These are phyloP conservation scores for Dryobotodes eremita DNA, from an alignment of 2,888 invertebrate species.

Conservation along the genomic window DNA sequence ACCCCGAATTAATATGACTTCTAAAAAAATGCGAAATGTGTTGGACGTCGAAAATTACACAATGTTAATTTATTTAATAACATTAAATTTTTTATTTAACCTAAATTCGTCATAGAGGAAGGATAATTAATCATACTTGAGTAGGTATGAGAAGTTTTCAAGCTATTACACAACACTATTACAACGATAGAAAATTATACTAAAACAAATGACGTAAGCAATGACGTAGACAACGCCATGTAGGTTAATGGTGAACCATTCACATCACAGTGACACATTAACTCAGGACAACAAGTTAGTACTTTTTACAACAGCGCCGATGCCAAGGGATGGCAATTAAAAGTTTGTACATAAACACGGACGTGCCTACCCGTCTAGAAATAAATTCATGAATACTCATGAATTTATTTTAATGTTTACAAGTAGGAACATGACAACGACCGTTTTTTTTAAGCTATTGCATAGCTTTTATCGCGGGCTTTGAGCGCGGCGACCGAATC, in stretches of 20 bases:
- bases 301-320: constrained; percentile 51
- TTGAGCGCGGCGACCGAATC: too few relatives aligned
- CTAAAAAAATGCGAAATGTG: background rate
- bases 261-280: constrained; percentile 41
- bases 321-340: constrained; percentile 49
- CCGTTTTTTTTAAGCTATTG: background rate
- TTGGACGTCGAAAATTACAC: background rate
- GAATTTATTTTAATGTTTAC: constrained; percentile 19
- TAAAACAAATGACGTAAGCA: constrained; percentile 38
- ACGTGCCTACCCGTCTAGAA: constrained; percentile 19
- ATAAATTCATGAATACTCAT: constrained; percentile 28
- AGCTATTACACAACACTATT: background rate
- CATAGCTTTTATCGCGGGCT: too few relatives aligned
- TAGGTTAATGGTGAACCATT: constrained; percentile 59
- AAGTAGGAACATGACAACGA: background rate
- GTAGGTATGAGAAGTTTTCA: background rate
- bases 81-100: background rate
- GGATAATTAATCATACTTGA: background rate
- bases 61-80: too few relatives aligned
- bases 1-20: background rate
- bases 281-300: constrained; percentile 49
- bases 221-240: constrained; percentile 23
- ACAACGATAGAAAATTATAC: constrained; percentile 10
- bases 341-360: constrained; percentile 43
- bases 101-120: background rate